These are phyloP conservation scores for Ditula angustiorana DNA, from an alignment of 2,888 invertebrate genomes.

Conservation along the genomic window DNA sequence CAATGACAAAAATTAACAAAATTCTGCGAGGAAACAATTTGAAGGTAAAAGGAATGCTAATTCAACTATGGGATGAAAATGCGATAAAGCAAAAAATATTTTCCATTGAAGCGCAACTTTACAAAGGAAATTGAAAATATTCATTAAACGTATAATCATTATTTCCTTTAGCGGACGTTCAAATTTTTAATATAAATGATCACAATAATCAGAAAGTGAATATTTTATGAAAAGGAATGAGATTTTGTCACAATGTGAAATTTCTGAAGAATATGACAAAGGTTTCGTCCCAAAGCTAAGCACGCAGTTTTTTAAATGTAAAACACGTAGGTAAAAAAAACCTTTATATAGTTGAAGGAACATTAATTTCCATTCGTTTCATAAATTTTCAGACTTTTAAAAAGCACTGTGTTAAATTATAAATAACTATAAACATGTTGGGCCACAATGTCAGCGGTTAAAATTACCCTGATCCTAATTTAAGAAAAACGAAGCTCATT, in stretches of 20 bases:
- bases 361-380: no score
- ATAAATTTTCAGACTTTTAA: no score
- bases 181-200: conserved; percentile 17
- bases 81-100: conserved; percentile 10
- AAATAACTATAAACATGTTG: no score
- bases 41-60: not conserved
- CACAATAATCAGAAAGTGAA: not conserved
- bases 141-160: conserved; percentile 8
- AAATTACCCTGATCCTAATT: no score
- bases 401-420: no score
- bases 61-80: conserved; percentile 22
- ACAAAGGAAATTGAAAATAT: conserved; percentile 30
- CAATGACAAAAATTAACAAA: not conserved
- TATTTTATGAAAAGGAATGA: not conserved
- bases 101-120: not conserved
- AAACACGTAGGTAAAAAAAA: no score
- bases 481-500: no score
- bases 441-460: no score
- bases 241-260: not conserved
- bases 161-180: not conserved
- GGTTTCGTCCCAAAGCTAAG: not conserved
- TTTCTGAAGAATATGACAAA: not conserved
- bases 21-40: conserved; percentile 1
- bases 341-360: no score
- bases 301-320: not conserved